Percentiles rank a stretch among this genome's conserved stretches.
phyloP scores from a whole-genome alignment of 2,113 vertebrate species.

The Pteronura brasiliensis region DNA sequence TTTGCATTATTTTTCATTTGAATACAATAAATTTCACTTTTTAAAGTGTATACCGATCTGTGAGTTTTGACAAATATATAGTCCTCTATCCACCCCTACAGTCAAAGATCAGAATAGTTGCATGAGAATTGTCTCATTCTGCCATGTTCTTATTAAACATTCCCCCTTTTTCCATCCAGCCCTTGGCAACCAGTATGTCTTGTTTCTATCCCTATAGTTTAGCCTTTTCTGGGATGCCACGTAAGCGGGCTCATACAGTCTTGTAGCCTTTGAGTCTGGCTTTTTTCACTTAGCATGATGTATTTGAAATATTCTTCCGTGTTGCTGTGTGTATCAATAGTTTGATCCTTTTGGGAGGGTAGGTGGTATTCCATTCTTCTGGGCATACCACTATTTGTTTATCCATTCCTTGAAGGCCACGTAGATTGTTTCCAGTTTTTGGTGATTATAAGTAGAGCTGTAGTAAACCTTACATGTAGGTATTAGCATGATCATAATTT shows the following conservation, averaged over 20 bases:
- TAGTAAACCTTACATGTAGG: neutral
- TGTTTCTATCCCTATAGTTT: neutral
- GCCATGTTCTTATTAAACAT: neutral
- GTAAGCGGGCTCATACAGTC: neutral
- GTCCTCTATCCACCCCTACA: neutral
- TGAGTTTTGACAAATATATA: neutral
- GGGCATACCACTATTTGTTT: neutral
- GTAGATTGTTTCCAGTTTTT: neutral
- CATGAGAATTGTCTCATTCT: neutral
- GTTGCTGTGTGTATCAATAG: neutral
- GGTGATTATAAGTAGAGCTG: neutral
- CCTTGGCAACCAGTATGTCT: neutral
- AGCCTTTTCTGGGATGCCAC: neutral
- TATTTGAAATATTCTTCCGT: neutral
- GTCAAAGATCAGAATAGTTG: neutral
- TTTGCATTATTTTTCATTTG: neutral
- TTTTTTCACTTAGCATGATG: neutral
- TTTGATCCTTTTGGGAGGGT: neutral
- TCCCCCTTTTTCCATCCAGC: neutral
- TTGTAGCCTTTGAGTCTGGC: neutral
- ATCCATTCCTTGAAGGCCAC: neutral
- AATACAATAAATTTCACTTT: neutral
- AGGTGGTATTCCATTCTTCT: neutral
- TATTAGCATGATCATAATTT: neutral
- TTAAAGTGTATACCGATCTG: neutral